These are phyloP conservation scores for Paradisaea rubra DNA, from an alignment of 2,113 vertebrate genomes.

Conservation along the genomic window DNA sequence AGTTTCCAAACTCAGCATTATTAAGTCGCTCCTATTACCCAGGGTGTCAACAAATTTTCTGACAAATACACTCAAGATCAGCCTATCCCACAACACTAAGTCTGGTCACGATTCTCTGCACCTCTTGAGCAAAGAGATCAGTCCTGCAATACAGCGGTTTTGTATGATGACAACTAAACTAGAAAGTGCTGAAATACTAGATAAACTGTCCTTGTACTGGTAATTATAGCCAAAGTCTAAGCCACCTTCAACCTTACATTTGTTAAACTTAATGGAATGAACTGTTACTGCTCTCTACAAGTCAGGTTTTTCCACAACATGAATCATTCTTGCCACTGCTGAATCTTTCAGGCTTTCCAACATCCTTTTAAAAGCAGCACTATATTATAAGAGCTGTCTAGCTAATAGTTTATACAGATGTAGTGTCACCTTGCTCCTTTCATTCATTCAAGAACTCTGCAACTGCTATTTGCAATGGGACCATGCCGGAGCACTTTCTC, in stretches of 20 bases:
- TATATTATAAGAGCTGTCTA: neutral
- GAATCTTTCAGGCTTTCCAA: neutral
- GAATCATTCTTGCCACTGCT: neutral
- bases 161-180: neutral
- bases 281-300: neutral
- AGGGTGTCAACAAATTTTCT: neutral
- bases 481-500: neutral
- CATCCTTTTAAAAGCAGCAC: neutral
- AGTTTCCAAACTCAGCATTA: neutral
- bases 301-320: neutral
- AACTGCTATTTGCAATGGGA: neutral
- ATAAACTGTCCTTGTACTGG: neutral
- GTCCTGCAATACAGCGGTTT: neutral
- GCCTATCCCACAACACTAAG: neutral
- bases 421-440: neutral
- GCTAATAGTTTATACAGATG: neutral
- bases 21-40: neutral
- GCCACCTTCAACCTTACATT: neutral
- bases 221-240: neutral
- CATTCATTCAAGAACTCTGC: neutral
- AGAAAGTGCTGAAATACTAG: neutral
- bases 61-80: neutral
- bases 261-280: neutral
- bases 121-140: neutral
- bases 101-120: neutral